Base-by-base conservation (phyloP, 2,888 invertebrate genomes). In the Machimus atricapillus region DNA sequence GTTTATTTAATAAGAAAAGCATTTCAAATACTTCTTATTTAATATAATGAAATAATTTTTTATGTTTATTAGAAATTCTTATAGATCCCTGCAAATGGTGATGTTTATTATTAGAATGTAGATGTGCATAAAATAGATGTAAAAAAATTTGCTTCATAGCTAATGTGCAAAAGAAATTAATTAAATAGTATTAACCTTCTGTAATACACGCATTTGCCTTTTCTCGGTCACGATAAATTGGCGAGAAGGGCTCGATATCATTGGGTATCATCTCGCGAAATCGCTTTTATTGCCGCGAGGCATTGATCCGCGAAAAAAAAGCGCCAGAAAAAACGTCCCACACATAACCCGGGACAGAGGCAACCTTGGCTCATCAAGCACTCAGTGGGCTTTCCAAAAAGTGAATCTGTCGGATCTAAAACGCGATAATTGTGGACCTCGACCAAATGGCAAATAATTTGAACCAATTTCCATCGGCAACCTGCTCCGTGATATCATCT, bases 401-500 rank as follows among this genome's bases (percentile, higher is more conserved):
- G 37, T 34, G 40, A 76, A 76, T 76, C 76, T 34, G 16, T 37
- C 40, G 16, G 37, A n/a, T 76, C 27, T 46, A 79, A 79, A 79
- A 46, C 31, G 66, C 43, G 79, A 79, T 79, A 79, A 79, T 79
- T 79, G 58, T 58, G 31, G 34, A 82, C 82, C 82, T 56, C 58
- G 56, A 56, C 58, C 31, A 82, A 82, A 82, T 78, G 37, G 23
- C 43, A 82, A 82, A 56, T 82, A 82, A 82, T 34, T 56, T 58
- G 82, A 82, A 56, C 58, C 82, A 43, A 82, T 82, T 82, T 82
- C 43, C 82, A 82, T 31, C 82, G n/a, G 52, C 56, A 46, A 79
- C 79, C 79, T 79, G 79, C 46, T 37, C 23, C 23, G 19, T 23
- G 82, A 82, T 82, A 82, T 82, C 82, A 82, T 82, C 82, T 82